Evolutionary conservation across 2,888 invertebrate species (phyloP).

Genomic region (Eledone cirrhosa): DNA sequence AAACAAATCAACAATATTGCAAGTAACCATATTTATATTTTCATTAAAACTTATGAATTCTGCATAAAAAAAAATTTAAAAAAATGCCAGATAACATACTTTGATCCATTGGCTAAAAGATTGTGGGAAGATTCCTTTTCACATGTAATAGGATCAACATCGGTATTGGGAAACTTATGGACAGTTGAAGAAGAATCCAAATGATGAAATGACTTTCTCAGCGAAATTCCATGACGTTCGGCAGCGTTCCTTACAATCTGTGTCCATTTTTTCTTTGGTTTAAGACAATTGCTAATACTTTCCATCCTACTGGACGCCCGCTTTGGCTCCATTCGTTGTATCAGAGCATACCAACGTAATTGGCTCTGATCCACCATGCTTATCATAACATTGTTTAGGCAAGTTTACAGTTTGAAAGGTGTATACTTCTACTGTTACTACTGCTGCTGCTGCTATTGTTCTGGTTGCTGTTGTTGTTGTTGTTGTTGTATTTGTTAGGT

Average conservation of each 20-base stretch:
- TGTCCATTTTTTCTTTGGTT: constrained; percentile 18
- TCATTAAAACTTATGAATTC: too few relatives aligned
- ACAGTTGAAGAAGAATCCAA: not conserved
- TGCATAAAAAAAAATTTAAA: too few relatives aligned
- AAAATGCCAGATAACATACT: too few relatives aligned
- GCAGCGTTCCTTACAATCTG: constrained; percentile 11
- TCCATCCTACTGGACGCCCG: constrained; percentile 9
- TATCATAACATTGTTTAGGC: not conserved
- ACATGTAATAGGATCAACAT: constrained; percentile 17
- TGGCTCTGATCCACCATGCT: constrained; percentile 20
- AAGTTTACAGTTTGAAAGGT: not conserved
- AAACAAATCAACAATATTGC: too few relatives aligned
- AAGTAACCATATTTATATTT: too few relatives aligned
- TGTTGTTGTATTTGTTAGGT: not conserved
- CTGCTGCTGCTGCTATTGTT: not conserved
- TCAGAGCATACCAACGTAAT: constrained; percentile 19
- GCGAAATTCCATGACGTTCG: constrained; percentile 8
- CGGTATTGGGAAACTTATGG: not conserved
- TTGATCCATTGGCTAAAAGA: too few relatives aligned
- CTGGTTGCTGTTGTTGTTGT: too few relatives aligned
- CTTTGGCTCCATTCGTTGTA: constrained; percentile 4
- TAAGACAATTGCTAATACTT: not conserved
- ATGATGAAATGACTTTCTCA: not conserved
- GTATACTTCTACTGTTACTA: not conserved
- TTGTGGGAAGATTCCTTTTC: too few relatives aligned